Percentiles rank a stretch among this genome's conserved stretches.
Evolutionary conservation across 2,888 invertebrate genomes (phyloP).

Genomic region (Pyrochroa serraticornis): DNA sequence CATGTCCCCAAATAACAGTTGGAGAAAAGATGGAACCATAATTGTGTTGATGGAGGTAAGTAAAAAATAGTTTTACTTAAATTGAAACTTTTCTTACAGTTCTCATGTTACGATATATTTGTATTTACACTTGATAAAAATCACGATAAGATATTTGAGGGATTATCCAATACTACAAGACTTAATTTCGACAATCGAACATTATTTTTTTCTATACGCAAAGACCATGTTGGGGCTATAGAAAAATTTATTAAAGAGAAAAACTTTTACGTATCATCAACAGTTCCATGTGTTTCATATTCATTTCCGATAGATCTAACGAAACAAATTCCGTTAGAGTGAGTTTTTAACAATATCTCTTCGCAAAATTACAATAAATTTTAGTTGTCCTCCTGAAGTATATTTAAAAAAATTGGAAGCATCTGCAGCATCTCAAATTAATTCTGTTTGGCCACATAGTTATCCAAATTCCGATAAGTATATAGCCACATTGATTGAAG

Average conservation of each 20-base stretch:
- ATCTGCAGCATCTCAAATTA: slow-evolving; percentile 39
- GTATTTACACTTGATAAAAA: slow-evolving; percentile 17
- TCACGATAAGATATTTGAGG: background rate
- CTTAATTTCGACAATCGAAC: background rate
- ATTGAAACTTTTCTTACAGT: slow-evolving; percentile 1
- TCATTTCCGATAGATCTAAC: slow-evolving; percentile 1
- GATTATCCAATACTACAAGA: background rate
- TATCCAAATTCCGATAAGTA: slow-evolving; percentile 45
- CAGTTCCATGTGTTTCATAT: background rate
- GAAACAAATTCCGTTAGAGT: background rate
- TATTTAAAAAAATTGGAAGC: slow-evolving; percentile 46
- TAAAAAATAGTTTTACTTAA: background rate
- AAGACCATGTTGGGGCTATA: too few species aligned
- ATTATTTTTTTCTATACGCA: background rate
- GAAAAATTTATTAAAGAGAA: background rate
- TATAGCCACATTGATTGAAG: slow-evolving; percentile 45
- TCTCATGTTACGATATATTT: slow-evolving; percentile 9
- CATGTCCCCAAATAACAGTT: slow-evolving; percentile 1
- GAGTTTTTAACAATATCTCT: background rate
- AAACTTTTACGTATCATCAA: background rate
- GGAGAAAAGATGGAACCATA: slow-evolving; percentile 17
- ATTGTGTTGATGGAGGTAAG: slow-evolving; percentile 9
- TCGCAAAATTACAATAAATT: background rate
- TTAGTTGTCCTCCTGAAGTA: slow-evolving; percentile 45
- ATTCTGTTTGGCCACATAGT: slow-evolving; percentile 51